Evolutionary conservation across 2,113 vertebrate species (phyloP).

Genomic region (Epinephelus lanceolatus): DNA sequence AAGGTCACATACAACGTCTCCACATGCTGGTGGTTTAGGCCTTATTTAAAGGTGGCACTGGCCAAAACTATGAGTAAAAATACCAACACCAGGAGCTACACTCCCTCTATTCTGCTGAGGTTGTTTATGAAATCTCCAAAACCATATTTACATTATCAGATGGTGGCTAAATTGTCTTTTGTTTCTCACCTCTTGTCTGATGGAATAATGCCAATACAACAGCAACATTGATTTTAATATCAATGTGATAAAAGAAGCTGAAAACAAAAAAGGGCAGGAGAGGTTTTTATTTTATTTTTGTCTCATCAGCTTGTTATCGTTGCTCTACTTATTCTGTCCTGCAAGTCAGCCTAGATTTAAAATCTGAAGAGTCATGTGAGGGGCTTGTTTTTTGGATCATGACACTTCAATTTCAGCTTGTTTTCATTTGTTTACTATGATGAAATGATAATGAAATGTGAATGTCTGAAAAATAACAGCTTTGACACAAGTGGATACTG

Average conservation of each 20-base stretch:
- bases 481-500: neutral
- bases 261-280: neutral
- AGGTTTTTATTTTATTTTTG: conserved; percentile 9
- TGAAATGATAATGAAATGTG: conserved; percentile 9
- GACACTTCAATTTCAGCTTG: conserved; percentile 16
- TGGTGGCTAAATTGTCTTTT: conserved; percentile 3
- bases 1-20: neutral
- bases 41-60: neutral
- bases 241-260: conserved; percentile 15
- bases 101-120: neutral
- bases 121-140: neutral
- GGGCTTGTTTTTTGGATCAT: conserved; percentile 6
- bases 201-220: neutral
- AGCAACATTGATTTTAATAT: neutral
- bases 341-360: conserved; percentile 7
- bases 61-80: neutral
- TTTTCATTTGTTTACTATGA: neutral
- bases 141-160: conserved; percentile 26
- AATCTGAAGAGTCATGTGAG: conserved; percentile 7
- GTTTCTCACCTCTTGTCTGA: conserved; percentile 9
- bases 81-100: neutral
- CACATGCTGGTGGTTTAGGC: neutral
- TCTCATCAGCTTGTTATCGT: neutral
- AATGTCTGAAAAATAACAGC: conserved; percentile 1
- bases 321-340: neutral